These are phyloP conservation scores for Archivesica marissinica DNA, from an alignment of 1,140 invertebrate genomes.

Conservation along the genomic window DNA sequence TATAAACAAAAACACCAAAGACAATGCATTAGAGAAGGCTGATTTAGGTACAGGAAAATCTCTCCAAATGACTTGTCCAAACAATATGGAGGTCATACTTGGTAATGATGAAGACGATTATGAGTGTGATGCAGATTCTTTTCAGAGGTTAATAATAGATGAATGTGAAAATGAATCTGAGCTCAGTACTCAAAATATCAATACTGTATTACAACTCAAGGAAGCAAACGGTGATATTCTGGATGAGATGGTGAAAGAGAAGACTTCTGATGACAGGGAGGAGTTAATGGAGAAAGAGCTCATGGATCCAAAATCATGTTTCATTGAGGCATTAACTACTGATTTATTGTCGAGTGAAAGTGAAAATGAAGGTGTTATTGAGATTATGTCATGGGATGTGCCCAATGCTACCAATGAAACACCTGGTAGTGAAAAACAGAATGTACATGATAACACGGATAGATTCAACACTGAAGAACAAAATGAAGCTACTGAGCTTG, in stretches of 20 bases:
- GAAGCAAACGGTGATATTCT: too few relatives aligned
- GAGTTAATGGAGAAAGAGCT: not conserved
- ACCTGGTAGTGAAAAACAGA: too few relatives aligned
- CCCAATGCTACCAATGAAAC: not conserved
- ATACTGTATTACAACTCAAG: too few relatives aligned
- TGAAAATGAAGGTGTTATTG: slow-evolving; percentile 10
- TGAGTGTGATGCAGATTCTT: not conserved
- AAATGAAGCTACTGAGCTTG: too few relatives aligned
- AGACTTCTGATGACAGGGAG: not conserved
- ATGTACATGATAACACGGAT: too few relatives aligned
- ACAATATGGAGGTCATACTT: slow-evolving; percentile 23
- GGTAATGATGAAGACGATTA: not conserved
- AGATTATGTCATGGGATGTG: slow-evolving; percentile 8
- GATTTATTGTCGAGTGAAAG: not conserved
- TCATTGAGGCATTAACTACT: not conserved
- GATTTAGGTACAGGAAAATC: not conserved
- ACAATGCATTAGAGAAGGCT: not conserved
- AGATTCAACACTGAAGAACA: too few relatives aligned
- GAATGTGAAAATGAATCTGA: too few relatives aligned
- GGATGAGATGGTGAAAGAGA: too few relatives aligned
- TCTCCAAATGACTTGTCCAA: not conserved
- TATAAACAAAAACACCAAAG: not conserved
- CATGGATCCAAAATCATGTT: not conserved
- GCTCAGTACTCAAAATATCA: too few relatives aligned
- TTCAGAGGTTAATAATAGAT: too few relatives aligned